phyloP scores from a whole-genome alignment of 1,140 invertebrate genomes.

The Temnothorax longispinosus region DNA sequence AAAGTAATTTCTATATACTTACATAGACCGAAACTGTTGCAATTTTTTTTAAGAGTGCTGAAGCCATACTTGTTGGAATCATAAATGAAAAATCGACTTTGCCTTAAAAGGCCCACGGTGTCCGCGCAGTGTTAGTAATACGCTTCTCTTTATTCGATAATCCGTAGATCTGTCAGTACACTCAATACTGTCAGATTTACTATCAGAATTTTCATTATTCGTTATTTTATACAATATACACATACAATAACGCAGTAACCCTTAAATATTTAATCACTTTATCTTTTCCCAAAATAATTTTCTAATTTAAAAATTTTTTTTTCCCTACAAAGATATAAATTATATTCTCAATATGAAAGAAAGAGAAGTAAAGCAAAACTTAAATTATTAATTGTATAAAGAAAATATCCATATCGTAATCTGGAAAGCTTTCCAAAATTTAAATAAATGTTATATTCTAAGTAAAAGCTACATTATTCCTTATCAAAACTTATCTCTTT shows the following conservation, averaged over 20 bases:
- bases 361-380: not conserved
- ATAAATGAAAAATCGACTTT: too few relatives aligned
- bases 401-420: not conserved
- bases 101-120: too few relatives aligned
- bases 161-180: not conserved
- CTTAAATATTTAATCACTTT: conserved; percentile 1
- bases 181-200: not conserved
- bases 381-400: not conserved
- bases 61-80: too few relatives aligned
- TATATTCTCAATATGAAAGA: not conserved
- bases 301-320: not conserved
- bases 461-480: not conserved
- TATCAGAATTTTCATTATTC: not conserved
- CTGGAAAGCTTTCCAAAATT: not conserved
- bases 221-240: conserved; percentile 46
- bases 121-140: not conserved
- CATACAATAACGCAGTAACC: not conserved
- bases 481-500: not conserved
- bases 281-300: not conserved
- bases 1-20: too few relatives aligned
- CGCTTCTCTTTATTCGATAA: not conserved
- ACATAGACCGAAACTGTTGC: too few relatives aligned
- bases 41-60: too few relatives aligned
- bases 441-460: not conserved
- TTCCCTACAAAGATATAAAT: conserved; percentile 2